Evolutionary conservation across 2,888 invertebrate genomes (phyloP).

Genomic region (Xestia ashworthii): DNA sequence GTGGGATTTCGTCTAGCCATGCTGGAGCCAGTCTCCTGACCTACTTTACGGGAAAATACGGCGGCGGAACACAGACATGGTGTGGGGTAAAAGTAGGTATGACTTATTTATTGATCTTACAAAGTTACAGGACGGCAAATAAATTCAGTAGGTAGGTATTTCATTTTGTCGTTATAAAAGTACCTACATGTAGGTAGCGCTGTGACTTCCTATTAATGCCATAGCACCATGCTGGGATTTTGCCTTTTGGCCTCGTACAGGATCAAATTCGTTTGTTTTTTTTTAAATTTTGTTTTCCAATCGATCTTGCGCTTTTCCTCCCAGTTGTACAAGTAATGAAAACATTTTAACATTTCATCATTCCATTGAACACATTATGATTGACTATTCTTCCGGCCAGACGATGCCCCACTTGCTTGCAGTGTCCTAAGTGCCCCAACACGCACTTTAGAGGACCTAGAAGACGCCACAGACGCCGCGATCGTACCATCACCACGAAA

Average conservation of each 20-base stretch:
- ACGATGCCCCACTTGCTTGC: too few relatives aligned
- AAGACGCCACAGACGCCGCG: too few relatives aligned
- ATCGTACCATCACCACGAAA: too few relatives aligned
- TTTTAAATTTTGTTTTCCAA: too few relatives aligned
- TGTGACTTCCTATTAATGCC: too few relatives aligned
- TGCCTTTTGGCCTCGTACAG: too few relatives aligned
- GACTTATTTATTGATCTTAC: conserved; percentile 27
- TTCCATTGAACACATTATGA: not conserved
- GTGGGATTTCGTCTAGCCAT: conserved; percentile 42
- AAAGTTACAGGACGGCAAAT: not conserved
- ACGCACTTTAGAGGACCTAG: too few relatives aligned
- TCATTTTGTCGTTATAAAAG: too few relatives aligned
- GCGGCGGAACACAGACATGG: not conserved
- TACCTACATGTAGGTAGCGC: not conserved
- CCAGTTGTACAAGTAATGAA: not conserved
- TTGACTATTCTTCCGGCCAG: too few relatives aligned
- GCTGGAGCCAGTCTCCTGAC: conserved; percentile 43
- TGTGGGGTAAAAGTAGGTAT: conserved; percentile 1
- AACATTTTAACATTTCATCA: conserved; percentile 33
- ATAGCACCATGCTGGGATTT: too few relatives aligned
- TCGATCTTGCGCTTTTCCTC: conserved; percentile 18
- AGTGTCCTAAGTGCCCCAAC: too few relatives aligned
- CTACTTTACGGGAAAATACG: conserved; percentile 24
- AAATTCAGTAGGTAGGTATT: not conserved
- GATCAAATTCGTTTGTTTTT: too few relatives aligned